Evolutionary conservation across 1,140 invertebrate genomes (phyloP).

Genomic region (Wiebesia pumilae): DNA sequence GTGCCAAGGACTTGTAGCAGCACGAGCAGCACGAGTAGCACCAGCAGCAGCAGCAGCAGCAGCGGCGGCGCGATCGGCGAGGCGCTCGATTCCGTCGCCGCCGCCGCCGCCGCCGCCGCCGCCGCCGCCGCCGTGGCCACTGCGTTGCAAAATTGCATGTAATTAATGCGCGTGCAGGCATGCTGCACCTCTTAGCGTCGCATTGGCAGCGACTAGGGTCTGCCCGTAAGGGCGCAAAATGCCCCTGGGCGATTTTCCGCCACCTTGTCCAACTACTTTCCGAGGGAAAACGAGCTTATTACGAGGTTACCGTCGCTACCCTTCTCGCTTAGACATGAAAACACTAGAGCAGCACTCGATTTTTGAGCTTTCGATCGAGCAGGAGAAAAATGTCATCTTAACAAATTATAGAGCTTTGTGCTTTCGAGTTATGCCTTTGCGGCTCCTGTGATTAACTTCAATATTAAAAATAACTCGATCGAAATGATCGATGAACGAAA

Average conservation of each 20-base stretch:
- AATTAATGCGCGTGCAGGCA: conserved; percentile 65
- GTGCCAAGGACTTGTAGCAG: conserved; percentile 70
- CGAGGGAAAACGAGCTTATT: no score
- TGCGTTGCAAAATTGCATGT: conserved; percentile 74
- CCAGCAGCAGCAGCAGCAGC: conserved; percentile 55
- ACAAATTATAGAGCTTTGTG: not conserved
- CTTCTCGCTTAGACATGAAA: no score
- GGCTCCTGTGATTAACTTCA: not conserved
- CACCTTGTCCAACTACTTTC: no score
- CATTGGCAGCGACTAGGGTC: not conserved
- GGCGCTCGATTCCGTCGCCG: conserved; percentile 6
- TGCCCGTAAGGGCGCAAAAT: no score
- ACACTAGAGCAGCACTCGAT: not conserved
- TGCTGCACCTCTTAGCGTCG: not conserved
- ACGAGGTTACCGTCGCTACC: no score
- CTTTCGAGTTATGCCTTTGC: not conserved
- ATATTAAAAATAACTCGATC: not conserved
- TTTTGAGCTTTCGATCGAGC: not conserved
- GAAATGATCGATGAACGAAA: not conserved
- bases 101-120: conserved; percentile 57
- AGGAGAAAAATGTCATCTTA: not conserved
- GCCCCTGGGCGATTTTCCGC: no score
- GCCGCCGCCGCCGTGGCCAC: conserved; percentile 54
- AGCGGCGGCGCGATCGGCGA: not conserved
- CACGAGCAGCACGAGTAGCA: conserved; percentile 32